Evolutionary conservation across 30 jellyfish, hydroid and myxozoan species (phyloP).

Genomic region (Morbakka virulenta): DNA sequence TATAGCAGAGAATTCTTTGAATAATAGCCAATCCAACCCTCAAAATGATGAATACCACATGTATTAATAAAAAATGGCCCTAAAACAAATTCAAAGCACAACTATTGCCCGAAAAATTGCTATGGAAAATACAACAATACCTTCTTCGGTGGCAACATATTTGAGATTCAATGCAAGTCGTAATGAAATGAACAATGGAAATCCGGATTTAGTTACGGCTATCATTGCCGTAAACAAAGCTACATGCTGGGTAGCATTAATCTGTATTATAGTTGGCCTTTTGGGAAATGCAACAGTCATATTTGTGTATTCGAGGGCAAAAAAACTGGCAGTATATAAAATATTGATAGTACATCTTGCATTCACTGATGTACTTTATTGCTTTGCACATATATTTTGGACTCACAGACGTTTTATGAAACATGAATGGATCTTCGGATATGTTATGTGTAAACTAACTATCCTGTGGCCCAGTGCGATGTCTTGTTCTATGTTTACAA

Average conservation of each 20-base stretch:
- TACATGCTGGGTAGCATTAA: slow-evolving; percentile 19
- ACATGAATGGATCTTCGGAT: slow-evolving; percentile 43
- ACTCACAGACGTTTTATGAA: slow-evolving; percentile 33
- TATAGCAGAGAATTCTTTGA: too few species aligned
- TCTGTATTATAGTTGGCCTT: slow-evolving; percentile 20
- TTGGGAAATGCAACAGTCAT: slow-evolving; percentile 21
- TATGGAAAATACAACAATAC: neutral
- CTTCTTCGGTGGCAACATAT: neutral
- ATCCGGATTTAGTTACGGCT: too few species aligned
- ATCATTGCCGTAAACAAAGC: slow-evolving; percentile 11
- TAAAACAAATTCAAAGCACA: neutral
- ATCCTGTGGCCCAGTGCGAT: slow-evolving; percentile 10
- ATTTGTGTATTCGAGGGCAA: slow-evolving; percentile 3
- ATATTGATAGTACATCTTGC: slow-evolving; percentile 32
- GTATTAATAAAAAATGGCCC: neutral
- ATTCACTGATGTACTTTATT: slow-evolving; percentile 20
- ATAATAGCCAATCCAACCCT: too few species aligned
- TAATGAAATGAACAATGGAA: neutral
- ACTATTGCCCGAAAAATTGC: neutral
- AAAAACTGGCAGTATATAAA: neutral
- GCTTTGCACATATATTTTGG: slow-evolving; percentile 20
- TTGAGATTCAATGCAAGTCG: neutral
- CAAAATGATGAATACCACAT: too few species aligned
- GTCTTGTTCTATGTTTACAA: slow-evolving; percentile 44
- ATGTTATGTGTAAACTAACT: slow-evolving; percentile 15